Base-by-base conservation (phyloP, 2,888 invertebrate species). In the Drosophila borealis region DNA sequence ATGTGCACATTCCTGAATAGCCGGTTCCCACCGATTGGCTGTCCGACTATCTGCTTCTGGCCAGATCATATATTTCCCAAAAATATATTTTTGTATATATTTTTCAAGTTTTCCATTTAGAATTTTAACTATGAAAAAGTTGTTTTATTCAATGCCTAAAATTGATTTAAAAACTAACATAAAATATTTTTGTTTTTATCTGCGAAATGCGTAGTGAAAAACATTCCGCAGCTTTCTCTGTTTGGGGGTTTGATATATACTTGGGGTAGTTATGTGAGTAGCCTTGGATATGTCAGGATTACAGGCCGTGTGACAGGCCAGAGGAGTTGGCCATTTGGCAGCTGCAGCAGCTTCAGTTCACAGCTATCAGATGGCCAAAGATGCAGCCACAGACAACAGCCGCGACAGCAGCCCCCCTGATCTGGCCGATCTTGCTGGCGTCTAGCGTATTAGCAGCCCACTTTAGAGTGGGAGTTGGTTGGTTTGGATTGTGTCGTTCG, bases 331-430 rank as follows among this genome's bases (percentile, higher is more conserved):
- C 78, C 57, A 51, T 59, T 72, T 72, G 65, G 37, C 65, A 55
- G 51, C 48, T 54, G 53, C 65, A 45, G 29, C 29, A 59, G 59
- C 50, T 21, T 25, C 62, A 57, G 63, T 55, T 64, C 61, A 69
- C 74, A 65, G 46, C 65, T 80, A 80, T 80, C 81, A 81, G 81
- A 81, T 80, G 78, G 70, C 71, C 57, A 73, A 42, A 56, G 76
- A 59, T 49, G 75, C 46, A 21, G 56, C 62, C 50, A 14, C 17
- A 61, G 63, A 45, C 44, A 34, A 21, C 19, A 60, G 59, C 50
- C 50, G 37, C 44, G 29, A 21, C 19, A 60, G 59, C 50, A 54
- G 37, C 49, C 37, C 46, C 37, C 25, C 45, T 41, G 53, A 55
- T 62, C 46, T 25, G 4, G 14, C 53, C 44, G 46, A 63, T 41